A percentile compares a stretch with the other conserved stretches of the same genome.
phyloP scores from a whole-genome alignment of 2,113 vertebrate species.

The Leucoraja erinaceus region DNA sequence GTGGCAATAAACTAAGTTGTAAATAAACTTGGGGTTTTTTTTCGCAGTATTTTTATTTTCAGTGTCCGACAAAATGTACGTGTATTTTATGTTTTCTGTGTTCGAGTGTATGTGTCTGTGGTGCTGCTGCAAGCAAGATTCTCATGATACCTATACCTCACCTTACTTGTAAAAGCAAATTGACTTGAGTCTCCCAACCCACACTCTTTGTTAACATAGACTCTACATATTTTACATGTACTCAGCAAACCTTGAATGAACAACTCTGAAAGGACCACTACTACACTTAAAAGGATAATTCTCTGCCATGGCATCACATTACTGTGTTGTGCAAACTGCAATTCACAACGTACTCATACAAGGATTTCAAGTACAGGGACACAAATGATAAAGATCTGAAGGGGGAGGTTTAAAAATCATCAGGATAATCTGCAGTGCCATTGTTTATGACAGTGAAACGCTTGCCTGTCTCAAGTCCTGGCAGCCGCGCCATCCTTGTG shows the following conservation, averaged over 20 bases:
- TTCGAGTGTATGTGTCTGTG: too few relatives aligned
- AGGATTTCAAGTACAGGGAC: too few relatives aligned
- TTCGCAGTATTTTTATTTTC: too few relatives aligned
- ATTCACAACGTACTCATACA: too few relatives aligned
- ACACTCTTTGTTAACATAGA: background rate
- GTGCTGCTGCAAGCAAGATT: too few relatives aligned
- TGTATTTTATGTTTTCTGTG: too few relatives aligned
- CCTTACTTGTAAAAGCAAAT: too few relatives aligned
- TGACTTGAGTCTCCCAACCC: background rate
- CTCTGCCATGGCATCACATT: background rate
- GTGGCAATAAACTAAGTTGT: too few relatives aligned
- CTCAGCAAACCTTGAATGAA: background rate
- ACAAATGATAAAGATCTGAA: background rate
- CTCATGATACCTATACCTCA: too few relatives aligned
- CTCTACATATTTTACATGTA: background rate
- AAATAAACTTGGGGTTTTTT: too few relatives aligned
- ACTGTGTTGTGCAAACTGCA: background rate
- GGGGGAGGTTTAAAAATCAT: background rate
- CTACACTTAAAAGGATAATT: background rate
- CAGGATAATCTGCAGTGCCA: background rate
- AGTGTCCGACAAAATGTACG: too few relatives aligned
- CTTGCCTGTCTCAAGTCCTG: background rate
- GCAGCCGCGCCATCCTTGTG: background rate
- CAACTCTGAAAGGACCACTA: background rate
- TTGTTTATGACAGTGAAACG: background rate